Conservation (phyloP, 2,797 vertebrate genomes). For the Galago senegalensis region DNA sequence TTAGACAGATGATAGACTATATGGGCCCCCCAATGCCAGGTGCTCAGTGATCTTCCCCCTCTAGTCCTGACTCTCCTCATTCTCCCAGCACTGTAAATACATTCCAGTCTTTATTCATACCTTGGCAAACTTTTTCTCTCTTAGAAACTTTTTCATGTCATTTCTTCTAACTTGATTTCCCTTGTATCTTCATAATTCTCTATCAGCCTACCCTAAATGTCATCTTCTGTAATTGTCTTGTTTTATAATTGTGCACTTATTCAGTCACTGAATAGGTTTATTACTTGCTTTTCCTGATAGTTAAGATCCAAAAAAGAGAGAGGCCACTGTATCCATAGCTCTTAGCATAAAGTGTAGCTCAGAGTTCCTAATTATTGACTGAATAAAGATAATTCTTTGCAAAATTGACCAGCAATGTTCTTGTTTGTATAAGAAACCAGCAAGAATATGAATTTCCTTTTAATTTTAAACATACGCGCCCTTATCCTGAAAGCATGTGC, state of each 20-base stretch:
- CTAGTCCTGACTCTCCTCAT: background rate
- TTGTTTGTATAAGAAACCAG: background rate
- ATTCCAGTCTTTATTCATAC: background rate
- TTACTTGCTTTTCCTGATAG: background rate
- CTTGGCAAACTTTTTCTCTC: background rate
- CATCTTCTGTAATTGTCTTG: background rate
- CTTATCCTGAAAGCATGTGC: background rate
- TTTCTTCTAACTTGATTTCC: background rate
- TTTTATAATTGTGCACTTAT: background rate
- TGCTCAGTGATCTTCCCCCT: background rate
- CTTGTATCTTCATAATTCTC: background rate
- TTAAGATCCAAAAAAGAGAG: background rate
- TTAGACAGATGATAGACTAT: background rate
- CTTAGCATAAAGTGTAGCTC: background rate
- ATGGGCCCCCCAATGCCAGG: background rate
- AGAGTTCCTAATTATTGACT: background rate
- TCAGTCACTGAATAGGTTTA: background rate
- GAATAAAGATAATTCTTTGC: conserved; percentile 18
- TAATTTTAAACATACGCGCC: background rate
- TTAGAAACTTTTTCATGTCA: background rate
- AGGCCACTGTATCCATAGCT: background rate
- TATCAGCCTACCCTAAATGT: background rate
- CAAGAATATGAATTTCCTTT: background rate
- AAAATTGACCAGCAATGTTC: background rate
- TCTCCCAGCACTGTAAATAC: background rate